Conservation (phyloP, 2,113 vertebrate genomes). For the Hystrix brachyura region DNA sequence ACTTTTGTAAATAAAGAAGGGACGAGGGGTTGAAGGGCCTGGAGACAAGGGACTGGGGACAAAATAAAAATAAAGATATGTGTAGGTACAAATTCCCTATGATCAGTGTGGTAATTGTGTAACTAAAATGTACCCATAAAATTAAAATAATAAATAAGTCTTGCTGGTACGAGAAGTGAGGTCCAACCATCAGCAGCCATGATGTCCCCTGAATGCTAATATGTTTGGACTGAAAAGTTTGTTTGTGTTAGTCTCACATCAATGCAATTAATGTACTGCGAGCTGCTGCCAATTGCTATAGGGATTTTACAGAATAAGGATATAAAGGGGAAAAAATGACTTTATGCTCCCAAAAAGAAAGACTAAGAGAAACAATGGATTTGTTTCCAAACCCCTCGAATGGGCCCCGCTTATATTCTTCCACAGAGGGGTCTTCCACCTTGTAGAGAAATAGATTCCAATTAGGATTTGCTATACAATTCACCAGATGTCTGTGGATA, state of each 20-base stretch:
- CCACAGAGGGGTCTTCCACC: neutral
- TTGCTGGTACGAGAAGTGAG: neutral
- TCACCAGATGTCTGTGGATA: neutral
- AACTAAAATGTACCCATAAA: no score
- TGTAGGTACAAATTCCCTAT: no score
- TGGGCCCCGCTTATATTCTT: neutral
- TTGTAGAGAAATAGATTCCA: neutral
- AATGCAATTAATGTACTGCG: neutral
- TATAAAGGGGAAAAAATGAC: neutral
- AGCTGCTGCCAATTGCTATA: neutral
- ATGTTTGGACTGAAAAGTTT: neutral
- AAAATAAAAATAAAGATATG: no score
- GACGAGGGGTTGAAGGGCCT: no score
- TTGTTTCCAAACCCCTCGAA: neutral
- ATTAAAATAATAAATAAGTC: neutral
- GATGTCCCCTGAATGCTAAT: neutral
- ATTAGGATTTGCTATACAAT: neutral
- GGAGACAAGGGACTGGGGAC: no score
- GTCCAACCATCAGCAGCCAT: neutral
- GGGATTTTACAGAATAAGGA: neutral
- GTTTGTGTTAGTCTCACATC: neutral
- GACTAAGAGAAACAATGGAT: no score
- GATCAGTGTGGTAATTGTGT: no score
- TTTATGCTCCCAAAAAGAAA: no score
- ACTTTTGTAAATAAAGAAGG: no score